Base-by-base conservation (phyloP, 2,797 vertebrate genomes). In the Danio aesculapii region DNA sequence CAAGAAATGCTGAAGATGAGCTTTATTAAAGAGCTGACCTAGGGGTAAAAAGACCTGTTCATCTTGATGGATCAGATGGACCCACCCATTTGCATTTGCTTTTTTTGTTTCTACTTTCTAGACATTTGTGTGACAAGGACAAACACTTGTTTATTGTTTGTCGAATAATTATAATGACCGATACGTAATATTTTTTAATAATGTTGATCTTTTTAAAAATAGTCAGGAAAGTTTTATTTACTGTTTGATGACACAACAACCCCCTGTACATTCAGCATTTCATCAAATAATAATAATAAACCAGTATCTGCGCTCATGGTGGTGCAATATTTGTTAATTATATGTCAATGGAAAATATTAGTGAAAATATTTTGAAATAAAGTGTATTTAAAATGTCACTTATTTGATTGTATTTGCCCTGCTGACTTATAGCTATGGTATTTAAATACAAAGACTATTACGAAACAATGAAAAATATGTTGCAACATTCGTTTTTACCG, bases 41-140 rank as follows among this genome's bases (percentile, higher is more conserved):
- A 59, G 30, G 4, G 66, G 82, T 68, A 62, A 84, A 79, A 68
- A 84, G 85, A 86, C 86, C 81, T 69, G 87, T 68, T 81, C 50
- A 61, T 71, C 75, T 57, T 67, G 44, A 72, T 59, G 21, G 57
- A 62, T 75, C 14, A 55, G 21, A 30, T 11, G 10, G 55, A 81
- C 84, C 81, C 86, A 84, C 79, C 84, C 72, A 13, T 5, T 11
- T 77, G 30, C 69, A 44, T 39, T 41, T 61, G 43, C 69, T 59
- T 79, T 30, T 30, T 30, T 30, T 41, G 12, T 62, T 17, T 30
- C 30, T 14, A 52, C 16, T 43, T 59, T 10, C 39, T 16, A n/a
- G 43, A 14, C 14, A 49, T 69, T 50, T 50, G 12, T 49, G 52
- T 47, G 52, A 17, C 13, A 77, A 57, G 17, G 13, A 57, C 9